Percentiles rank a stretch among this genome's conserved stretches.
Evolutionary conservation across 2,113 vertebrate species (phyloP).

Genomic region (Nothoprocta pentlandii): DNA sequence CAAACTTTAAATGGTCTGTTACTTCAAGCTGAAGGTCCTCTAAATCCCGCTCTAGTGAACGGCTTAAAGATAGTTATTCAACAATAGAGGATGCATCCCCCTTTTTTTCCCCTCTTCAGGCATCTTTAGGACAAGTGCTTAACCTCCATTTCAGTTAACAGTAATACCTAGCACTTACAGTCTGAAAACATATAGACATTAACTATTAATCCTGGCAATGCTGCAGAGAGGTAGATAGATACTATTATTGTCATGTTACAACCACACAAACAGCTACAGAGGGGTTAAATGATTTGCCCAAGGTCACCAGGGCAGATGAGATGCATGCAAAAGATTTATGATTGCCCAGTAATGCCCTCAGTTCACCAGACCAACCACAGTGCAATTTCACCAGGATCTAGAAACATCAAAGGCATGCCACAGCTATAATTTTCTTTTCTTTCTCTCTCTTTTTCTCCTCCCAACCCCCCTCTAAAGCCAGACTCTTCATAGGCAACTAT

Average conservation of each 20-base stretch:
- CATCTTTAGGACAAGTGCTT: not conserved
- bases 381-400: not conserved
- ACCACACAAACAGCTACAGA: not conserved
- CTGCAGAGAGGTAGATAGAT: not conserved
- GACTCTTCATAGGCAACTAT: not conserved
- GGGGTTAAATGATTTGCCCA: not conserved
- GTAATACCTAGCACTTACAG: not conserved
- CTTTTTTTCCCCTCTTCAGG: not conserved
- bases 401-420: not conserved
- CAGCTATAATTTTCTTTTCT: not conserved
- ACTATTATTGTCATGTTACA: not conserved
- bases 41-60: not conserved
- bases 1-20: not conserved
- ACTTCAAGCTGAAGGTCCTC: not conserved
- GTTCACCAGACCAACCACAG: not conserved
- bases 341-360: not conserved
- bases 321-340: not conserved
- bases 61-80: not conserved
- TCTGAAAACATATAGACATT: not conserved
- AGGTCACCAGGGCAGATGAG: not conserved
- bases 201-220: not conserved
- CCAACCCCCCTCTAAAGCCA: not conserved
- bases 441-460: not conserved
- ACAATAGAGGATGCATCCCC: not conserved
- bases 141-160: not conserved